Percentiles rank a stretch among this genome's conserved stretches.
Conservation (phyloP, 1,140 invertebrate genomes). For the Aplysia californica region DNA sequence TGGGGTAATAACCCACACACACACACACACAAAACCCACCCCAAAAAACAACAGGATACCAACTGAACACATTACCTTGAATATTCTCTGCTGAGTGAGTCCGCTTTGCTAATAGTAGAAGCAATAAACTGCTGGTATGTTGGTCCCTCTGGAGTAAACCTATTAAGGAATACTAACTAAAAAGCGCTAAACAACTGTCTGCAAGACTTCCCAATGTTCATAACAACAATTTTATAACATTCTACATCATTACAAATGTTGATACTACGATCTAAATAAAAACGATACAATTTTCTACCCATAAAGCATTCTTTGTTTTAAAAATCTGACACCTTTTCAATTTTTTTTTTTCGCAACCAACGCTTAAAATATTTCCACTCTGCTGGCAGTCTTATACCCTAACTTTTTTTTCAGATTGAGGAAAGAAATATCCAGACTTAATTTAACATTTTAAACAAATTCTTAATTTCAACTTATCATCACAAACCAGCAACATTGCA, state of each 20-base stretch:
- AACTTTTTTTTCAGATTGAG: too few relatives aligned
- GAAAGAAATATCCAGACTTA: too few relatives aligned
- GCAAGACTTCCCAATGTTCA: background rate
- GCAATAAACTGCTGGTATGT: slow-evolving; percentile 60
- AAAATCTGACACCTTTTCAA: background rate
- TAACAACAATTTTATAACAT: background rate
- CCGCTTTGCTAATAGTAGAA: slow-evolving; percentile 49
- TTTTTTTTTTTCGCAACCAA: too few relatives aligned
- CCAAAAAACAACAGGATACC: background rate
- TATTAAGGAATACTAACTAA: slow-evolving; percentile 37
- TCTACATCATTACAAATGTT: background rate
- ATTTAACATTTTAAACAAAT: too few relatives aligned
- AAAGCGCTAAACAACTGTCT: background rate
- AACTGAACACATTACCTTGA: slow-evolving; percentile 49
- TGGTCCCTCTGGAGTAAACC: slow-evolving; percentile 46
- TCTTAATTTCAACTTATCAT: too few relatives aligned
- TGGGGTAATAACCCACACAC: background rate
- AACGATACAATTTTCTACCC: background rate
- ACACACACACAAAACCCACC: background rate
- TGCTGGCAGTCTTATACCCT: too few relatives aligned
- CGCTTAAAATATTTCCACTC: too few relatives aligned
- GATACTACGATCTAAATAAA: background rate
- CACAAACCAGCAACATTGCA: too few relatives aligned
- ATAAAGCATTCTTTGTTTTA: background rate
- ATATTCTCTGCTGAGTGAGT: slow-evolving; percentile 56